A percentile compares a stretch with the other conserved stretches of the same genome.
Conservation (phyloP, 35 echinoderm and acorn worm species). For the Apostichopus japonicus region DNA sequence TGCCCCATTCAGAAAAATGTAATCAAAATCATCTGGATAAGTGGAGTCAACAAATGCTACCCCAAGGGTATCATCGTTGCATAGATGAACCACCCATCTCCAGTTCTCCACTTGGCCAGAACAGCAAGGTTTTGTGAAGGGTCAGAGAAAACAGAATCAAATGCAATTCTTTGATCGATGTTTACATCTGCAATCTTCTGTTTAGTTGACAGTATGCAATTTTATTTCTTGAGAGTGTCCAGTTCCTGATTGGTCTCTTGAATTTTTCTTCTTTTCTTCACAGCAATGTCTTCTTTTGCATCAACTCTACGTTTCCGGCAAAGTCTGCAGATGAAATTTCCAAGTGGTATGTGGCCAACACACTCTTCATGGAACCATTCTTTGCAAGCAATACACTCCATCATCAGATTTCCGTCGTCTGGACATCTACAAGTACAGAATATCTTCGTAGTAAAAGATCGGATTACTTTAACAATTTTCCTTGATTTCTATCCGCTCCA, state of each 20-base stretch:
- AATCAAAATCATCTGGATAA: slow-evolving; percentile 23
- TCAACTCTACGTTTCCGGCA: neutral
- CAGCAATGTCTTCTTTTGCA: neutral
- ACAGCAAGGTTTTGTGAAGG: neutral
- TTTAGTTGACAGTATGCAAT: neutral
- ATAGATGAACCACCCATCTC: too few relatives aligned
- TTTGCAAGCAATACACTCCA: neutral
- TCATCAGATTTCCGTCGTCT: neutral
- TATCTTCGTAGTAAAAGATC: neutral
- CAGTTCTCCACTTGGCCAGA: too few relatives aligned
- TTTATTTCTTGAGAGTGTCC: neutral
- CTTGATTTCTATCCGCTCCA: neutral
- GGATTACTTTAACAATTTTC: neutral
- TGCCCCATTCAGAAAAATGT: neutral
- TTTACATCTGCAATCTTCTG: neutral
- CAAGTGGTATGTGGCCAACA: neutral
- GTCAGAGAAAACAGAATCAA: neutral
- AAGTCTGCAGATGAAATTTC: neutral
- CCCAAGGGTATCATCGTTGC: neutral
- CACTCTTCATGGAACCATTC: slow-evolving; percentile 24
- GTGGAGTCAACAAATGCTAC: neutral
- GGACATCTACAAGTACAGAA: neutral
- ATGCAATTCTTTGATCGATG: too few relatives aligned
- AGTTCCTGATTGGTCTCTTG: neutral
- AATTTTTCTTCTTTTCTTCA: slow-evolving; percentile 3